Evolutionary conservation across 2,797 vertebrate species (phyloP), one percentile per base, ranked within the genome.

Genomic region (Scomberomorus guttatus): DNA sequence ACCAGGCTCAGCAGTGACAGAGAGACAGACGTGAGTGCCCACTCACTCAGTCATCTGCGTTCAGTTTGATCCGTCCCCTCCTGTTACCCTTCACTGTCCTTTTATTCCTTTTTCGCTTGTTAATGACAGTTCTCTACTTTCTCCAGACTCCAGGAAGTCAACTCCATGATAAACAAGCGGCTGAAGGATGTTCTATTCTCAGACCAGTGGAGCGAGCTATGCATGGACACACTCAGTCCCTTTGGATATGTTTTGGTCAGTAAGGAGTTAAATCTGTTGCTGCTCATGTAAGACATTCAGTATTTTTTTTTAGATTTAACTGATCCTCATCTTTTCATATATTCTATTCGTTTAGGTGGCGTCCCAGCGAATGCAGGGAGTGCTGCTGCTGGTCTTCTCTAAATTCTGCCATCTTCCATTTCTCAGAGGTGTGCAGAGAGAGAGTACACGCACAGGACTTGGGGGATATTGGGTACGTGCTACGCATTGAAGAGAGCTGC

Each of bases 81-180:
- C 70, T 64, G 72, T 65, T 60, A 67, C 55, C 56, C 51, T 10
- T 85, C 86, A 65, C 66, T 66, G 58, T 82, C 56, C 56, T 73
- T 18, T 79, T 51, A 42, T 55, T 51, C 22, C 6, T 3, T 70
- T 68, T 32, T 76, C 1, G 24, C 58, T 73, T 61, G 37, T 60
- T 71, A 29, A 51, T 74, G 22, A 69, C 39, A 39, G 76, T 76
- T 76, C 72, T 81, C 59, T 75, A 32, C 56, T 88, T 74, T 76
- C 72, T 80, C 20, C 92, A 99, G 98, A 85, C 92, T 99, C 77
- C 98, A 99, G 90, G 98, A 99, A 90, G 97, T 99, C 76, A 99
- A 99, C 87, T 99, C 97, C 74, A 99, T 98, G 97, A 97, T 99
- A 90, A 99, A 97, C 94, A 97, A 98, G 89, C 93, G 97, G n/a